Percentiles rank a stretch among this genome's conserved stretches.
Evolutionary conservation across 64 coral and sea anemone genomes (phyloP).

Genomic region (Platygyra sinensis): DNA sequence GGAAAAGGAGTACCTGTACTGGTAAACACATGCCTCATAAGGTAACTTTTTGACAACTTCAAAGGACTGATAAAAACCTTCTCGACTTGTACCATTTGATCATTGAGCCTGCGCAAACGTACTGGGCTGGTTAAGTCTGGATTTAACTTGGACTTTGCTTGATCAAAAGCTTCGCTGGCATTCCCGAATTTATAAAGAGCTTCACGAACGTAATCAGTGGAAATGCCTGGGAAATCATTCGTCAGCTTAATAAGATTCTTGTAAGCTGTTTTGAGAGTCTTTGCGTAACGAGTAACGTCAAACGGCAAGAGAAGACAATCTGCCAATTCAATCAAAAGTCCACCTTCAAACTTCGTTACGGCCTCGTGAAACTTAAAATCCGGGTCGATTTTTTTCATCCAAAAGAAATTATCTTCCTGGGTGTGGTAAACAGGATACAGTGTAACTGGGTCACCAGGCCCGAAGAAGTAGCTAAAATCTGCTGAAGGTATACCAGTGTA

Average conservation of each 20-base stretch:
- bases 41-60: not conserved
- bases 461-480: constrained; percentile 63
- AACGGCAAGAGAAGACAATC: constrained; percentile 70
- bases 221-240: constrained; percentile 11
- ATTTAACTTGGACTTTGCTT: constrained; percentile 39
- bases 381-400: constrained; percentile 79
- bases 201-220: constrained; percentile 37
- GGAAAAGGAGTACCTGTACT: not conserved
- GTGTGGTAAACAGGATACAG: constrained; percentile 88
- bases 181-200: constrained; percentile 64
- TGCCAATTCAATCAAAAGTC: constrained; percentile 55
- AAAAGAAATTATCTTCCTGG: constrained; percentile 78
- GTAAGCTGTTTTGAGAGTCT: constrained; percentile 25
- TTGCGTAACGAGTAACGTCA: constrained; percentile 51
- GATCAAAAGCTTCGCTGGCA: constrained; percentile 52
- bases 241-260: not conserved
- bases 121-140: not conserved
- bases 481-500: constrained; percentile 68
- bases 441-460: constrained; percentile 28
- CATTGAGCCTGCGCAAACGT: constrained; percentile 51
- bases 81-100: constrained; percentile 70
- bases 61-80: constrained; percentile 35
- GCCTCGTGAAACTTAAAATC: constrained; percentile 72
- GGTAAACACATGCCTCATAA: not conserved
- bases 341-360: constrained; percentile 64